Conservation (phyloP, 2,113 vertebrate species). For the Sylvia atricapilla region DNA sequence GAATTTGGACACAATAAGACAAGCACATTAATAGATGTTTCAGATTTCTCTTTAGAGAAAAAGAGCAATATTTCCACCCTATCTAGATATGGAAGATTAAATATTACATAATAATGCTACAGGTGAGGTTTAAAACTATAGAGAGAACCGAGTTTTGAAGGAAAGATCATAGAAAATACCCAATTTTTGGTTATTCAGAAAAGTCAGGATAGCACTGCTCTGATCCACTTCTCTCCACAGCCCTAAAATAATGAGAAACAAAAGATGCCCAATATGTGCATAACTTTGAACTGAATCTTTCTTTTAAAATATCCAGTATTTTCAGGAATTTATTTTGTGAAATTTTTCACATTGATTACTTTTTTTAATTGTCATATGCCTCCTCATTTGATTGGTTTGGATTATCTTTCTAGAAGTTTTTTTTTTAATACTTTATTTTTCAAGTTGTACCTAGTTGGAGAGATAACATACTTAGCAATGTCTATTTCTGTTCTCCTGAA, state of each 20-base stretch:
- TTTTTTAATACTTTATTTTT: neutral
- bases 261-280: neutral
- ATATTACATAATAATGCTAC: neutral
- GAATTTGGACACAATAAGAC: neutral
- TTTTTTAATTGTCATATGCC: neutral
- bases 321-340: neutral
- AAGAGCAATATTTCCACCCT: neutral
- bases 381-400: neutral
- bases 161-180: neutral
- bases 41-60: neutral
- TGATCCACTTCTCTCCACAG: neutral
- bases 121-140: neutral
- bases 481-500: neutral
- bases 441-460: neutral
- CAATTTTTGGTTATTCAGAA: neutral
- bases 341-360: neutral
- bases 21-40: neutral
- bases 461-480: neutral
- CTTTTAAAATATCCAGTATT: neutral
- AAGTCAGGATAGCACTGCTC: neutral
- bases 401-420: neutral
- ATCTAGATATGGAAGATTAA: neutral
- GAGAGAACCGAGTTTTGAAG: neutral
- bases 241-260: neutral
- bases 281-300: neutral